Evolutionary conservation across 2,797 vertebrate genomes (phyloP).

Genomic region (Rhinichthys osculus): DNA sequence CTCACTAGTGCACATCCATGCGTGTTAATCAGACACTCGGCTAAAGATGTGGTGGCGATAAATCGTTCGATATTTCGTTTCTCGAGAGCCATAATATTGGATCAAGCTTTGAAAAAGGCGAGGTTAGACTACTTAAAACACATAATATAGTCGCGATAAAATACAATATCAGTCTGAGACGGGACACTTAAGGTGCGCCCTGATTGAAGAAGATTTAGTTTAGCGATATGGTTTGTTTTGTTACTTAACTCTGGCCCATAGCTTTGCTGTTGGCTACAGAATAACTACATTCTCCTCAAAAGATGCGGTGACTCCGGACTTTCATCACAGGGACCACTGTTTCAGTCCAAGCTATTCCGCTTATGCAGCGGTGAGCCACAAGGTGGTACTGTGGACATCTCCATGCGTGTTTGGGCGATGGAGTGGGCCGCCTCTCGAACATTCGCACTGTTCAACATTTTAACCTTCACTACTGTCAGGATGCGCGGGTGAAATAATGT

Average conservation of each 20-base stretch:
- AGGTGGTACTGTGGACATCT: slow-evolving; percentile 88
- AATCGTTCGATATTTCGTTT: not conserved
- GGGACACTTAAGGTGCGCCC: not conserved
- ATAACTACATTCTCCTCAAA: slow-evolving; percentile 1
- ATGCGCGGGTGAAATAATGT: not conserved
- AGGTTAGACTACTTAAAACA: not conserved
- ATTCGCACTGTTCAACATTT: slow-evolving; percentile 29
- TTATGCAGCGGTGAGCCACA: slow-evolving; percentile 76
- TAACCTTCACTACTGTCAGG: slow-evolving; percentile 29
- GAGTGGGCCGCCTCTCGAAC: slow-evolving; percentile 29
- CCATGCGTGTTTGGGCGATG: slow-evolving; percentile 44
- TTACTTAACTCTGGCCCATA: not conserved
- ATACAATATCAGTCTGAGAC: not conserved
- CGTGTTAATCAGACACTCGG: not conserved
- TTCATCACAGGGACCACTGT: slow-evolving; percentile 36
- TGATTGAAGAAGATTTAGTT: not conserved
- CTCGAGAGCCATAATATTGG: not conserved
- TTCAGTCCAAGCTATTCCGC: slow-evolving; percentile 55
- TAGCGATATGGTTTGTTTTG: not conserved
- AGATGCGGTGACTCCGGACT: slow-evolving; percentile 46
- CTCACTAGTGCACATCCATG: not conserved
- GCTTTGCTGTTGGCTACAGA: not conserved
- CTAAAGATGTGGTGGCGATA: not conserved
- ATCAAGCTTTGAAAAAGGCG: not conserved
- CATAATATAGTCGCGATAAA: not conserved